These are phyloP conservation scores for Rhabditoides inermis DNA, from an alignment of 2,888 invertebrate genomes.

Conservation along the genomic window DNA sequence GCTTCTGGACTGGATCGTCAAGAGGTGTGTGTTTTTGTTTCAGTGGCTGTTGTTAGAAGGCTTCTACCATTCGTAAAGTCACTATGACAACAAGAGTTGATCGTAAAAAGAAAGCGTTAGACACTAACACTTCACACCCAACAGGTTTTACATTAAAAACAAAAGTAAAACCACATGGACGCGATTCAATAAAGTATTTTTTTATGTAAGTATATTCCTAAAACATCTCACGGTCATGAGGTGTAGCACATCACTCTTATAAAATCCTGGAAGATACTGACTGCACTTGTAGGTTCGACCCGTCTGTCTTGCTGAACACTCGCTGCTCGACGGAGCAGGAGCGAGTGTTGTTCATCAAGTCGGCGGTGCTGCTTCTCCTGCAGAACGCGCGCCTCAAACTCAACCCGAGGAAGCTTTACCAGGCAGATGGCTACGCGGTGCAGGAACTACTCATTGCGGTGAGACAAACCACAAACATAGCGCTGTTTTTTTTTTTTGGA, in stretches of 20 bases:
- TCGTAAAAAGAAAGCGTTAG: no score
- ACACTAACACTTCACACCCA: background rate
- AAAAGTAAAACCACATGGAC: no score
- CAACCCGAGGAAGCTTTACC: slow-evolving; percentile 90
- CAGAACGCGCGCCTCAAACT: slow-evolving; percentile 78
- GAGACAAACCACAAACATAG: no score
- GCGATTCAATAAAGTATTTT: no score
- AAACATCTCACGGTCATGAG: no score
- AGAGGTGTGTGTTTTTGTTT: slow-evolving; percentile 55
- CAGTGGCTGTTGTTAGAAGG: background rate
- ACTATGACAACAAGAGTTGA: no score
- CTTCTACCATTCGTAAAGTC: no score
- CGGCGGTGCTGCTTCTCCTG: slow-evolving; percentile 37
- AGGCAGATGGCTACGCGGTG: slow-evolving; percentile 85
- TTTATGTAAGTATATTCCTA: background rate
- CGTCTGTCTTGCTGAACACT: slow-evolving; percentile 65
- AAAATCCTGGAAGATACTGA: no score
- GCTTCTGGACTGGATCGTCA: slow-evolving; percentile 80
- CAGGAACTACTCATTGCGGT: slow-evolving; percentile 86
- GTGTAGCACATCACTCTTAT: background rate
- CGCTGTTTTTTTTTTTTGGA: no score
- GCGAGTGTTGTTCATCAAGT: slow-evolving; percentile 65
- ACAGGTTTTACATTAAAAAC: background rate
- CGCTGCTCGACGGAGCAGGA: slow-evolving; percentile 70
- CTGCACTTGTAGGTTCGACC: slow-evolving; percentile 69